These are phyloP conservation scores for Drosophila dunni DNA, from an alignment of 1,140 invertebrate species.

Conservation along the genomic window DNA sequence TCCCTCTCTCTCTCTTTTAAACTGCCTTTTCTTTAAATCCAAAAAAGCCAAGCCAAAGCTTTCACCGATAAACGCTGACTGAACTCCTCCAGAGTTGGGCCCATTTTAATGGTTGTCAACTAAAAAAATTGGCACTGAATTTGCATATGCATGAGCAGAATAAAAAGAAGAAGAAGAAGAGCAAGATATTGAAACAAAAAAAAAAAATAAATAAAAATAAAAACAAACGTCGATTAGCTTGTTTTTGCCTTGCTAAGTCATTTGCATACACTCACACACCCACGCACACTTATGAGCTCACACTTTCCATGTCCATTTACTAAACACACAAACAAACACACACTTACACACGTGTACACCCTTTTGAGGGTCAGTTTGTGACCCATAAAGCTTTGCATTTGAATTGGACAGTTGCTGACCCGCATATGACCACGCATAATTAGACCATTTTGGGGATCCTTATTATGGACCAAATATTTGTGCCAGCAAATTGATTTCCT, in stretches of 20 bases:
- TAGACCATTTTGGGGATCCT: constrained; percentile 30
- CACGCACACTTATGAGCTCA: neutral
- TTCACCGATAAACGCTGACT: neutral
- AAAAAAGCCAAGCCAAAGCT: neutral
- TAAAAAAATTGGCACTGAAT: constrained; percentile 31
- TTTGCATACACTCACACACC: constrained; percentile 34
- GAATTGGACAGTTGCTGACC: constrained; percentile 48
- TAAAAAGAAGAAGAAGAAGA: constrained; percentile 11
- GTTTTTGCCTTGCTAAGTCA: constrained; percentile 46
- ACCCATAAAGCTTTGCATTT: constrained; percentile 53
- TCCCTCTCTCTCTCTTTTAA: neutral
- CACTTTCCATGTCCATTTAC: neutral
- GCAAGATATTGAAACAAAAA: constrained; percentile 15
- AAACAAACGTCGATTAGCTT: constrained; percentile 53
- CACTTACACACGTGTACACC: constrained; percentile 46
- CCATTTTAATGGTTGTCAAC: constrained; percentile 11
- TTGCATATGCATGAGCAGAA: constrained; percentile 34
- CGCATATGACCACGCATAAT: constrained; percentile 53
- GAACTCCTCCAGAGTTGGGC: neutral
- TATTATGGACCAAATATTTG: constrained; percentile 43
- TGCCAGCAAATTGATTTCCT: constrained; percentile 48
- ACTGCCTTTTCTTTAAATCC: neutral
- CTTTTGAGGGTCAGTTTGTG: constrained; percentile 29
- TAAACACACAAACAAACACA: constrained; percentile 11
- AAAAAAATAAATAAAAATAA: constrained; percentile 6